A percentile compares a stretch with the other conserved stretches of the same genome.
phyloP scores from a whole-genome alignment of 2,797 vertebrate species.

The Neostethus bicornis region DNA sequence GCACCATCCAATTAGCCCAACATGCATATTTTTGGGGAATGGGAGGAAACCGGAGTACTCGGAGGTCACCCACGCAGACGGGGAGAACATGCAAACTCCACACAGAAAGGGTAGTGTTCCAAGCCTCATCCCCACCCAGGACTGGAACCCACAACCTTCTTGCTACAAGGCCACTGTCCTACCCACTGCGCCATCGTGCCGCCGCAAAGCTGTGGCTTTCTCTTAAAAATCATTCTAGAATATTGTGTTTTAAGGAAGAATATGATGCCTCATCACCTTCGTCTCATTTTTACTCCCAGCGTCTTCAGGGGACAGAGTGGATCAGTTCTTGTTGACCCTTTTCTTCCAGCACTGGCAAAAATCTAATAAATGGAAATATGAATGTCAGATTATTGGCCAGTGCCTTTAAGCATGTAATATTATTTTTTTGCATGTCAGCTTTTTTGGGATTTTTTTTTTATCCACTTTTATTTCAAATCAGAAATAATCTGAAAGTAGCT shows the following conservation, averaged over 20 bases:
- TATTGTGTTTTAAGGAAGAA: conserved; percentile 54
- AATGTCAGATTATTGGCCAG: conserved; percentile 49
- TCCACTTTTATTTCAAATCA: conserved; percentile 13
- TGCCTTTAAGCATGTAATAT: conserved; percentile 38
- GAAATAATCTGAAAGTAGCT: conserved; percentile 16
- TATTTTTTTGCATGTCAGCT: conserved; percentile 16
- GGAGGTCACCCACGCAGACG: no score
- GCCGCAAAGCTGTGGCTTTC: conserved; percentile 29
- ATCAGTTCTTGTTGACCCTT: conserved; percentile 47
- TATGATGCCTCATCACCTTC: conserved; percentile 43
- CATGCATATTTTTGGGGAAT: no score
- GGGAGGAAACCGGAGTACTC: no score
- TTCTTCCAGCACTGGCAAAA: conserved; percentile 21
- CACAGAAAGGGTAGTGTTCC: no score
- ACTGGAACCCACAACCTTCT: no score
- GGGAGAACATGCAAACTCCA: no score
- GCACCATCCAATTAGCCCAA: no score
- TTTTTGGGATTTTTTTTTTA: conserved; percentile 38
- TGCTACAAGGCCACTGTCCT: no score
- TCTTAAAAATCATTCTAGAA: conserved; percentile 53
- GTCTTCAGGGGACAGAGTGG: conserved; percentile 46
- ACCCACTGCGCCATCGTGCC: no score
- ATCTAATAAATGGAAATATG: conserved; percentile 46
- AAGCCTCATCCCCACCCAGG: no score
- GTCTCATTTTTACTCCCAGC: conserved; percentile 35